Percentiles rank a stretch among this genome's conserved stretches.
phyloP scores from a whole-genome alignment of 2,888 invertebrate species.

The Heliconius ismenius region DNA sequence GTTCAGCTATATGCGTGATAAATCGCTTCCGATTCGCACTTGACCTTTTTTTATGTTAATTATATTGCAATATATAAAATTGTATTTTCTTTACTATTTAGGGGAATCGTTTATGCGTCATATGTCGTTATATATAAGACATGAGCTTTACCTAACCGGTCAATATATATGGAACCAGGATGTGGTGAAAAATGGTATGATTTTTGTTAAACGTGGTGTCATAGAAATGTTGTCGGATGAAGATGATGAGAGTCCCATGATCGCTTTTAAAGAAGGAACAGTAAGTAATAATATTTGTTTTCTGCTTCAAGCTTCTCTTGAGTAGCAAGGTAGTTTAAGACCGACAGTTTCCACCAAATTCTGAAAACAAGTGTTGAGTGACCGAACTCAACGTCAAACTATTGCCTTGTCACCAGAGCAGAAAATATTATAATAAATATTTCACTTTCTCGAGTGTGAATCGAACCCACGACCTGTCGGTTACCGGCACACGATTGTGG shows the following conservation, averaged over 20 bases:
- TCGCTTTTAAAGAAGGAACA: constrained; percentile 75
- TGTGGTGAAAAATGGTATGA: constrained; percentile 72
- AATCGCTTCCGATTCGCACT: not conserved
- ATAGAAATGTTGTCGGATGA: constrained; percentile 79
- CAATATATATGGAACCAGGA: constrained; percentile 74
- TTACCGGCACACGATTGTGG: no score
- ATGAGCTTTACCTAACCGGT: constrained; percentile 67
- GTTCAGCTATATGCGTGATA: not conserved
- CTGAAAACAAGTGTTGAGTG: no score
- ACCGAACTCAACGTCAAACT: no score
- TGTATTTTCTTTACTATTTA: constrained; percentile 39
- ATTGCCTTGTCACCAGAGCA: no score
- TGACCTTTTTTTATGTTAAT: not conserved
- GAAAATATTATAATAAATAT: no score
- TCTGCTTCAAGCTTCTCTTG: no score
- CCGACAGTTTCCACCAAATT: no score
- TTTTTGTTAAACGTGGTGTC: constrained; percentile 73
- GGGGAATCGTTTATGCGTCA: constrained; percentile 74
- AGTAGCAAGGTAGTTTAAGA: no score
- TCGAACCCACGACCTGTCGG: no score
- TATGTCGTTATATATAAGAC: constrained; percentile 68
- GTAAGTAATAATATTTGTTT: constrained; percentile 52
- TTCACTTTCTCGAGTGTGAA: no score
- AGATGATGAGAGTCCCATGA: constrained; percentile 79
- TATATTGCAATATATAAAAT: not conserved